Evolutionary conservation across 2,888 invertebrate species (phyloP).

Genomic region (Lacanobia wlatinum): DNA sequence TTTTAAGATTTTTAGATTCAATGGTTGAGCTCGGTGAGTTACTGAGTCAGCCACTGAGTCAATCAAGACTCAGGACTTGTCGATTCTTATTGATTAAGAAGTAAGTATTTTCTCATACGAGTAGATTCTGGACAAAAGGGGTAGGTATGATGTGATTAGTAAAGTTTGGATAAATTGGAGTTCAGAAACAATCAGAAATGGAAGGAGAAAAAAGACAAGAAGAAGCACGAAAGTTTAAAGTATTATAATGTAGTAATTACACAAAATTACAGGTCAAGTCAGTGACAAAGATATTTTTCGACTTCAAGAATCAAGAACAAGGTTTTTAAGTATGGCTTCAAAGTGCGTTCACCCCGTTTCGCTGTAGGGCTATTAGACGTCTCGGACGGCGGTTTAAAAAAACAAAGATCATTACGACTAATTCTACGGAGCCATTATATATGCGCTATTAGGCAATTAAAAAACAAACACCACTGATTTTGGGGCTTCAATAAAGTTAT

Average conservation of each 20-base stretch:
- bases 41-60: no score
- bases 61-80: no score
- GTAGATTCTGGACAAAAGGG: no score
- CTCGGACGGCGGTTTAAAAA: conserved; percentile 43
- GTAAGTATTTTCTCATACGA: no score
- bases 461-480: conserved; percentile 30
- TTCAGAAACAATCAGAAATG: no score
- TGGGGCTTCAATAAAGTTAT: conserved; percentile 8
- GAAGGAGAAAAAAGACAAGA: no score
- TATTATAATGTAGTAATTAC: no score
- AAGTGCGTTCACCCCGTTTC: conserved; percentile 57
- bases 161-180: no score
- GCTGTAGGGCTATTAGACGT: conserved; percentile 40
- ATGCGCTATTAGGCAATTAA: conserved; percentile 20
- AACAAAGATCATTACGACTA: conserved; percentile 52
- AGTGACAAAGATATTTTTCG: conserved; percentile 9
- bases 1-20: neutral
- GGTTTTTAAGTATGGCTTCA: conserved; percentile 37
- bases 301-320: conserved; percentile 37
- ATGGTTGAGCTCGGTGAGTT: neutral
- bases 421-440: conserved; percentile 53
- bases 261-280: conserved; percentile 1
- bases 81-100: neutral
- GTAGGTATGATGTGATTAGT: no score
- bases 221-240: no score